phyloP scores from a whole-genome alignment of 2,113 vertebrate genomes.

The Lagopus muta region DNA sequence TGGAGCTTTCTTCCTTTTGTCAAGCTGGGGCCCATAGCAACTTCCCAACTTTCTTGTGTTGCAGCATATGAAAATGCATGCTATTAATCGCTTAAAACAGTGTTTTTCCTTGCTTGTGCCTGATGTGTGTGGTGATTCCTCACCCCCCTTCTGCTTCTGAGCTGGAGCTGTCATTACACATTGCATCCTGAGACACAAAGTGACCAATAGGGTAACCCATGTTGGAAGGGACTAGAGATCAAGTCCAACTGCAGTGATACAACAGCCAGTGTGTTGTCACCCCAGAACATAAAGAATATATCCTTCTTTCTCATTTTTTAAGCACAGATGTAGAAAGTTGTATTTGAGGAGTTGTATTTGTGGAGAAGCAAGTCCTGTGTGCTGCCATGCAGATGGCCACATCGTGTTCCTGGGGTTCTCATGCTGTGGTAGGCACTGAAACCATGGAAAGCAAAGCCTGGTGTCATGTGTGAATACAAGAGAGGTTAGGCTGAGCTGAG shows the following conservation, averaged over 20 bases:
- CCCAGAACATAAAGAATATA: fast-evolving
- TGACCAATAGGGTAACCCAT: fast-evolving
- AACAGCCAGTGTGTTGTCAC: fast-evolving
- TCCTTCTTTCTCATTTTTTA: not conserved
- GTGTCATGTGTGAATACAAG: fast-evolving
- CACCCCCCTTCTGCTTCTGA: not conserved
- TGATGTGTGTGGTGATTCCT: not conserved
- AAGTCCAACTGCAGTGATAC: not conserved
- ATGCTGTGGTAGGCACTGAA: not conserved
- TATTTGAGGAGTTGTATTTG: not conserved
- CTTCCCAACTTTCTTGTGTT: not conserved
- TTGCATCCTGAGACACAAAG: not conserved
- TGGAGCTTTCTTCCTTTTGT: not conserved
- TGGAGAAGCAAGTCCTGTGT: not conserved
- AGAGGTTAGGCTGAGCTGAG: not conserved
- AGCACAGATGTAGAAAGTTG: not conserved
- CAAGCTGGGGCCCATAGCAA: not conserved
- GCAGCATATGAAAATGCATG: not conserved
- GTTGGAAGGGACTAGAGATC: too few relatives aligned
- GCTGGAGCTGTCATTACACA: not conserved
- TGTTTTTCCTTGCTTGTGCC: not conserved
- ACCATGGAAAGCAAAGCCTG: not conserved
- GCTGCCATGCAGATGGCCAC: fast-evolving
- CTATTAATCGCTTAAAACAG: not conserved
- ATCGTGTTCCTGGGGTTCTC: fast-evolving